Base-by-base conservation (phyloP, 2,888 invertebrate genomes). In the Ornithoptera priamus region DNA sequence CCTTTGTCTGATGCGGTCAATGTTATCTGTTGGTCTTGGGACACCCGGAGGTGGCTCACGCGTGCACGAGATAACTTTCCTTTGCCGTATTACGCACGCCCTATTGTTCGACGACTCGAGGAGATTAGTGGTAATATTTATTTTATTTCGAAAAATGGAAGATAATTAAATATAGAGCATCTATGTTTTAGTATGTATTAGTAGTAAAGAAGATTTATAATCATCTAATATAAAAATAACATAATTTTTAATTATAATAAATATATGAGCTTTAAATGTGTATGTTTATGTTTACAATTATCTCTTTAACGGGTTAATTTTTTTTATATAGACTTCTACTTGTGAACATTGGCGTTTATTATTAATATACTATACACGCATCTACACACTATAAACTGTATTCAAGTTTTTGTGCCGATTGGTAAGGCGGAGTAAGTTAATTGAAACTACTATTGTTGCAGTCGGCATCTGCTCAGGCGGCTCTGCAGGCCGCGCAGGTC, bases 401-500 rank as follows among this genome's bases (percentile, higher is more conserved):
- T 12, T 42, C 42, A 42, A 62, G 50, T 62, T 62, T 46, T 8
- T 36, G n/a, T 62, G 46, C 18, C 17, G 39, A n/a, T 66, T 7
- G 42, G 24, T 22, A 12, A 67, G 65, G 46, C 69, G 69, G 65
- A 69, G 65, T 69, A 42, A 61, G 57, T 78, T 74, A 63, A 70
- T 75, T 76, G 74, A 76, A 69, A 69, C 24, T 65, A 46, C 69
- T 79, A 87, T 80, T 86, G 80, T 93, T 94, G 76, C 94, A 97
- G 96, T 96, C 95, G 85, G 95, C 96, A 79, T 95, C 96, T 79
- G 96, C 97, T 81, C 96, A 96, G 88, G 97, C 97, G 72, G 97
- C 97, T 77, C 93, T 98, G 68, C 97, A 97, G 85, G 96, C 96
- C 59, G 96, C 97, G 73, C 97, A 97, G 85, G 97, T 96, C 72